phyloP scores from a whole-genome alignment of 2,797 vertebrate genomes.

The Macrochelys suwanniensis region DNA sequence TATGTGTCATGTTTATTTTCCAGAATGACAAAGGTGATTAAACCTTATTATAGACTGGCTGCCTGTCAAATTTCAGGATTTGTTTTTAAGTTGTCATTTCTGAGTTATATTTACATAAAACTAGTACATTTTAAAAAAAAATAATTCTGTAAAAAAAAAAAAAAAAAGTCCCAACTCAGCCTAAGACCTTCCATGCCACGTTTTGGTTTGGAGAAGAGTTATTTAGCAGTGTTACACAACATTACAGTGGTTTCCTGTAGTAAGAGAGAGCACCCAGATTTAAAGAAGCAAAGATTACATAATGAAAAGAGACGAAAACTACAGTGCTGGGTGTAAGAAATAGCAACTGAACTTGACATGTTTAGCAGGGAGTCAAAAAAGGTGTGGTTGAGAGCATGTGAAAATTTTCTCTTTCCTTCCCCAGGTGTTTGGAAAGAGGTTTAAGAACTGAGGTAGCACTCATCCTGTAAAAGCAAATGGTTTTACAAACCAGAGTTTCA shows the following conservation, averaged over 20 bases:
- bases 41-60: constrained; percentile 20
- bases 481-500: constrained; percentile 53
- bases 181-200: constrained; percentile 64
- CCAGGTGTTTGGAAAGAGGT: neutral
- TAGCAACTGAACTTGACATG: constrained; percentile 49
- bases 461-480: constrained; percentile 43
- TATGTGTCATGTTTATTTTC: constrained; percentile 9
- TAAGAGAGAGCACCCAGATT: constrained; percentile 67
- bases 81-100: constrained; percentile 1
- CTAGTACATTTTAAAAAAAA: neutral
- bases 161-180: constrained; percentile 23
- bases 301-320: neutral
- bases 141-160: neutral
- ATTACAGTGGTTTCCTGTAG: constrained; percentile 61
- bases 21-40: constrained; percentile 33
- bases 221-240: constrained; percentile 61
- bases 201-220: constrained; percentile 67
- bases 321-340: constrained; percentile 9
- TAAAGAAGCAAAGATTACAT: constrained; percentile 56
- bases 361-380: constrained; percentile 55
- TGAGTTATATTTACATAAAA: neutral
- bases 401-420: constrained; percentile 53
- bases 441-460: constrained; percentile 45
- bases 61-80: neutral
- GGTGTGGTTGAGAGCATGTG: constrained; percentile 36